Evolutionary conservation across 1,140 invertebrate genomes (phyloP).

Genomic region (Riptortus pedestris): DNA sequence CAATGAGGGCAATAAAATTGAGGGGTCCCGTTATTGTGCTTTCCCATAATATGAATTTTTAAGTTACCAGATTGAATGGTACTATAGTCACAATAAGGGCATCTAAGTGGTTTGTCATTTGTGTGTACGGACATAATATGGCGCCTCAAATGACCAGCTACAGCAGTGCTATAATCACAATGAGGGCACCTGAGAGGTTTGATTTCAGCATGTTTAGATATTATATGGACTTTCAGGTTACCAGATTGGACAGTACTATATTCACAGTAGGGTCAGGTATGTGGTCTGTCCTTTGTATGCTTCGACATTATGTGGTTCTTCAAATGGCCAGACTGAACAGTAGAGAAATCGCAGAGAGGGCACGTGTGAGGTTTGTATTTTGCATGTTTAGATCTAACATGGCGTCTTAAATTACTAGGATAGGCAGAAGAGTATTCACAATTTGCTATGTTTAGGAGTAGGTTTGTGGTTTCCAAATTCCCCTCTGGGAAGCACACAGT

Average conservation of each 20-base stretch:
- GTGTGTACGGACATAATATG: neutral
- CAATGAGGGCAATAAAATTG: slow-evolving; percentile 2
- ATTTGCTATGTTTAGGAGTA: too few species aligned
- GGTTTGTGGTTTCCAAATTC: too few species aligned
- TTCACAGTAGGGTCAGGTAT: neutral
- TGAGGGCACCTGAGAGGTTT: neutral
- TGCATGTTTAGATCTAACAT: neutral
- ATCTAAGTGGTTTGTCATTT: slow-evolving; percentile 2
- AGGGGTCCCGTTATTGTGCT: slow-evolving; percentile 4
- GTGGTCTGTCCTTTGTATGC: neutral
- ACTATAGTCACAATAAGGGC: neutral
- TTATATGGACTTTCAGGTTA: neutral
- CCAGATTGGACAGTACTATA: neutral
- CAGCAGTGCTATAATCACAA: neutral
- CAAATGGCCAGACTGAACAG: neutral
- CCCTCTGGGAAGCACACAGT: too few species aligned
- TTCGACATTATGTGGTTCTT: neutral
- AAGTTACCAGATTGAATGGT: slow-evolving; percentile 1
- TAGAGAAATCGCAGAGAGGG: neutral
- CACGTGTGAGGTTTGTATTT: neutral
- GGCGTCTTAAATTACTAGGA: neutral
- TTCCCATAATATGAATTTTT: slow-evolving; percentile 17
- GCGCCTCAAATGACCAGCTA: neutral
- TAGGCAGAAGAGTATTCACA: neutral
- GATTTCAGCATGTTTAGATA: neutral